Evolutionary conservation across 2,797 vertebrate species (phyloP).

Genomic region (Schizopygopsis malacanthus): DNA sequence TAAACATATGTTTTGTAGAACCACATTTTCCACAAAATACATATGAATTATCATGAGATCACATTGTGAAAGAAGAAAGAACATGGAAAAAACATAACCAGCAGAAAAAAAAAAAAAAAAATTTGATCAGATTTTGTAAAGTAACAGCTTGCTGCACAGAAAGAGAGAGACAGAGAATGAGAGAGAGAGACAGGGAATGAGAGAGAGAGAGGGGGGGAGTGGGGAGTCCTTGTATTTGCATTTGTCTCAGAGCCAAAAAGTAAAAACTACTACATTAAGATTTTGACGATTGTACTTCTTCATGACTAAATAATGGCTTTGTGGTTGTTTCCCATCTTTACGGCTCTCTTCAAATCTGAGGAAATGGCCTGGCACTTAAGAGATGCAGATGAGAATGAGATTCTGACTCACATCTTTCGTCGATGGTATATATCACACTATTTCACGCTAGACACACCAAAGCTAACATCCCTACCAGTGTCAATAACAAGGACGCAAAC

Average conservation of each 20-base stretch:
- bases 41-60: no score
- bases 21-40: no score
- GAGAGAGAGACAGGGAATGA: not conserved
- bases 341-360: constrained; percentile 16
- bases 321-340: constrained; percentile 19
- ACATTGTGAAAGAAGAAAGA: not conserved
- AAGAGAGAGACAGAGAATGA: not conserved
- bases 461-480: constrained; percentile 20
- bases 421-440: constrained; percentile 9
- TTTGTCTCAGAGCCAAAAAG: constrained; percentile 18
- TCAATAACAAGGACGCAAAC: constrained; percentile 11
- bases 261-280: not conserved
- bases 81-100: not conserved
- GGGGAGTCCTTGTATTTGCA: not conserved
- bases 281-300: constrained; percentile 26
- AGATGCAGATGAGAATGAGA: constrained; percentile 34
- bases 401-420: constrained; percentile 33
- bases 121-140: constrained; percentile 34
- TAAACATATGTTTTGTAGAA: not conserved
- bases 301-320: constrained; percentile 43
- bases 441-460: not conserved
- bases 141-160: constrained; percentile 35
- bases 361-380: constrained; percentile 31
- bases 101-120: constrained; percentile 29
- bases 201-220: not conserved